Base-by-base conservation (phyloP, 2,888 invertebrate genomes). In the Barypeithes pellucidus region DNA sequence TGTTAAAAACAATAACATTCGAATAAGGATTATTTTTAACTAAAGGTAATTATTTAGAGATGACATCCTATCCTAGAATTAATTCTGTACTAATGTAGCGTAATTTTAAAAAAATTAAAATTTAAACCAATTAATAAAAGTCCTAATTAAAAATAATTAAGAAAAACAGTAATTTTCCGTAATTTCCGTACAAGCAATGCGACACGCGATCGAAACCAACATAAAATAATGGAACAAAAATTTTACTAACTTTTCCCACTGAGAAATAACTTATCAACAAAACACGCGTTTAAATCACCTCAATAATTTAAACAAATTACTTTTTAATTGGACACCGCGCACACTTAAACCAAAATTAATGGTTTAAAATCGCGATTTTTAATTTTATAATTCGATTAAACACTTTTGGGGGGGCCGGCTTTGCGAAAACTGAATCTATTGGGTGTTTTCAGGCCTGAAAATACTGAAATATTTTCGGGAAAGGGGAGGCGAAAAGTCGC, bases 351-450 rank as follows among this genome's bases (percentile, higher is more conserved):
- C 62, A n/a, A 62, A 62, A 61, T 69, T 62, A 69, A 69, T 62
- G 52, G 29, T 60, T 36, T 16, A 12, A 29, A 47, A 16, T 69
- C 43, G 24, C 22, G 12, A 36, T 65, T 65, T 57, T 65, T 62
- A 43, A 70, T 57, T 54, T 45, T 54, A 66, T 73, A 73, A 70
- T 72, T 72, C 47, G 62, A 72, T 72, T 72, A 72, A 36, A 33
- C 59, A 50, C 47, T 4, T 66, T 43, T 39, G 41, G n/a, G 63
- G 11, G 68, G 73, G 63, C 65, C 52, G 68, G 65, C 73, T 63
- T 63, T 60, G 20, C 65, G 9, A 24, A 72, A 57, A 75, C 75
- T 75, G 71, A 75, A 69, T 47, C 61, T 22, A 60, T 65, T 50
- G 66, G 69, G 54, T 50, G 43, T 66, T 70, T 74, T 74, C 70